Base-by-base conservation (phyloP, 2,797 vertebrate species). In the Sciurus carolinensis region DNA sequence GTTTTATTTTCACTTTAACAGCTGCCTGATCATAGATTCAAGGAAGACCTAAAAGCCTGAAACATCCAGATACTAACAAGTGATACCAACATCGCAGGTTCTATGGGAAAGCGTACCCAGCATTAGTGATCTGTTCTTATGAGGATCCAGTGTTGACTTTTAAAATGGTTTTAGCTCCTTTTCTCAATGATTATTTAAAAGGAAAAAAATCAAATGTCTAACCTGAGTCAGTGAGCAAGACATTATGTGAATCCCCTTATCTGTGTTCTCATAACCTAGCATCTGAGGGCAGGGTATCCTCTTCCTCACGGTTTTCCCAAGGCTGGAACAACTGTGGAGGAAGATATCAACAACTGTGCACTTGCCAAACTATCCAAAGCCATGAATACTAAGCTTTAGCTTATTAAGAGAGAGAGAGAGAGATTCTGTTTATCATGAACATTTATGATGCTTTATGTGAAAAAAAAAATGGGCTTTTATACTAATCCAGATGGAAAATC, bases 1-100 rank as follows among this genome's bases (percentile, higher is more conserved):
- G 54, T 69, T 93, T 93, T 69, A 79, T 71, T 95, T 97, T 94
- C 22, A 76, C 12, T 67, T 96, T 52, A 87, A 14, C 14, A 79
- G 18, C 90, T 47, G 33, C 82, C 72, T 44, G 90, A 71, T 87
- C 88, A 95, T 93, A 93, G 42, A 87, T 30, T 85, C 44, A 80
- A 93, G 50, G 24, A 36, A 87, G 62, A 94, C 62, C 82, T 69
- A 76, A 87, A 85, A 92, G 44, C 20, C 54, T 80, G 28, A 92
- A 33, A 15, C 36, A 85, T 85, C 62, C 44, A 94, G 90, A 86
- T 90, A 44, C 44, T 87, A 82, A 69, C 36, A 64, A 64, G 24
- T 0, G 0, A 54, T 47, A n/a, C 39, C 59, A 77, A 57, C 52
- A 11, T 67, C 72, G 18, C 7, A 4, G 36, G 24, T 67, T 64